Evolutionary conservation across 2,888 invertebrate species (phyloP).

Genomic region (Drosophila anomelani): DNA sequence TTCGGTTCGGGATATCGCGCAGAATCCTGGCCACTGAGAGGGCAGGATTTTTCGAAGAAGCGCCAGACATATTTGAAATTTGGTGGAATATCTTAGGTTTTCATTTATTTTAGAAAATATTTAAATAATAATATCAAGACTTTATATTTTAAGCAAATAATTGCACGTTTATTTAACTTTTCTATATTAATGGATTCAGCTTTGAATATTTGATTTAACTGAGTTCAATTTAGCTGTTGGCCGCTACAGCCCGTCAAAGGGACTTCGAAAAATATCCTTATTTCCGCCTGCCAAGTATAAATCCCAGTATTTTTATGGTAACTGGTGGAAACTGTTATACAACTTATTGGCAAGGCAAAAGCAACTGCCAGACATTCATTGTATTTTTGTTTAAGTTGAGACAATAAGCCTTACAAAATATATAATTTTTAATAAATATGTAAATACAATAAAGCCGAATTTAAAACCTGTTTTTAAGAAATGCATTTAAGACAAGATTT

Average conservation of each 20-base stretch:
- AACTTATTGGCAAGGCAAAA: neutral
- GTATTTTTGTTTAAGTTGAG: too few species aligned
- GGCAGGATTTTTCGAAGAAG: slow-evolving; percentile 41
- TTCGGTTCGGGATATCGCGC: slow-evolving; percentile 73
- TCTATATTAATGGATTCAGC: accelerated
- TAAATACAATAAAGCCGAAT: neutral
- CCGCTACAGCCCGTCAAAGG: accelerated
- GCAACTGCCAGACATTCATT: too few species aligned
- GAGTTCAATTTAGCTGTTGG: neutral
- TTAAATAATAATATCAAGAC: accelerated
- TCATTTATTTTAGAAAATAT: neutral
- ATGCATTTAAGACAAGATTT: too few species aligned
- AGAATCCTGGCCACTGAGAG: slow-evolving; percentile 64
- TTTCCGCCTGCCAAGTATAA: slow-evolving; percentile 1
- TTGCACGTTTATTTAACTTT: neutral
- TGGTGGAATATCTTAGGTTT: accelerated
- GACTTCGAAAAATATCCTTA: slow-evolving; percentile 24
- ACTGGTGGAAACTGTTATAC: slow-evolving; percentile 63
- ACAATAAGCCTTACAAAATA: neutral
- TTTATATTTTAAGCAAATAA: neutral
- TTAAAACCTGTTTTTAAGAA: too few species aligned
- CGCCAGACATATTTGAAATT: slow-evolving; percentile 53
- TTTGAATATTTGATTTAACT: neutral
- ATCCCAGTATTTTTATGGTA: slow-evolving; percentile 66
- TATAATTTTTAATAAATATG: neutral